phyloP scores from a whole-genome alignment of 2,797 vertebrate genomes.

The Gambusia yucatana region DNA sequence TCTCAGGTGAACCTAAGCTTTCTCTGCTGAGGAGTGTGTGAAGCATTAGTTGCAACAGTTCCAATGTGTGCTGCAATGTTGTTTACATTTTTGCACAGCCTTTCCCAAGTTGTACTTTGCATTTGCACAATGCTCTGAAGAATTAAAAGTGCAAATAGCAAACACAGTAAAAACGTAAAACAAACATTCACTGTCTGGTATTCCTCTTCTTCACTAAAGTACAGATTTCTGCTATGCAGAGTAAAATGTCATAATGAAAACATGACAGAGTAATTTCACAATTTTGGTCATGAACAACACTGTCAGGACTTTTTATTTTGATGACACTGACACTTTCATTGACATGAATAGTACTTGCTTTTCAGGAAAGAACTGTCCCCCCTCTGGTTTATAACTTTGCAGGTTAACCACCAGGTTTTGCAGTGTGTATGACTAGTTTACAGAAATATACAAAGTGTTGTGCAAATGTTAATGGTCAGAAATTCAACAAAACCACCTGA shows the following conservation, averaged over 20 bases:
- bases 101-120: neutral
- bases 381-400: neutral
- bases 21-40: too few relatives aligned
- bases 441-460: neutral
- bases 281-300: neutral
- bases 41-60: too few relatives aligned
- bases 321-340: neutral
- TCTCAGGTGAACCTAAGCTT: too few relatives aligned
- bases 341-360: neutral
- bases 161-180: neutral
- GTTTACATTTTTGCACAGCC: neutral
- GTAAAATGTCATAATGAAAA: neutral
- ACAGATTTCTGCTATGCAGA: neutral
- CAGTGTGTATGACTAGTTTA: neutral
- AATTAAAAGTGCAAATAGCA: neutral
- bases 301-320: neutral
- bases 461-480: neutral
- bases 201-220: neutral
- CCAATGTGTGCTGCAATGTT: too few relatives aligned
- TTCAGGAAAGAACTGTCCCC: neutral
- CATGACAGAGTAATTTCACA: neutral
- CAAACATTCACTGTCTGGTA: neutral
- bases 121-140: neutral
- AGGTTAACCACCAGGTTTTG: neutral
- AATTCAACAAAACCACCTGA: neutral